These are phyloP conservation scores for Danionella dracula DNA, from an alignment of 2,797 vertebrate genomes.

Conservation along the genomic window DNA sequence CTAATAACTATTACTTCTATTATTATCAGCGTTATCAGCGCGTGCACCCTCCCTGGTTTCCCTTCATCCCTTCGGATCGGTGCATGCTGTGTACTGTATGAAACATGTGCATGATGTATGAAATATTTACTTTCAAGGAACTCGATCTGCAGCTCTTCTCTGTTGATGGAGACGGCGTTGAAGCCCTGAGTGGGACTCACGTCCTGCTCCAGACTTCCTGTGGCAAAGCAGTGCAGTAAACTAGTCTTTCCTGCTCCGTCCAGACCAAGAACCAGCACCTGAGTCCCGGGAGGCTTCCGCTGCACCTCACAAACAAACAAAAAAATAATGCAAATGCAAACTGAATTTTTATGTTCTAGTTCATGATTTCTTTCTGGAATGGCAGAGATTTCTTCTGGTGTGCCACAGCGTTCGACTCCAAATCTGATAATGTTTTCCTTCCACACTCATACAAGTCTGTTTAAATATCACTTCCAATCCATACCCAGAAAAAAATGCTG, in stretches of 20 bases:
- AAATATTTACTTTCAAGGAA: slow-evolving; percentile 85
- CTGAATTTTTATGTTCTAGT: no score
- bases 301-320: slow-evolving; percentile 31
- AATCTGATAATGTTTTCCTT: no score
- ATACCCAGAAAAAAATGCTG: no score
- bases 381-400: background rate
- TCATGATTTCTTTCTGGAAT: background rate
- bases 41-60: no score
- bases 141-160: slow-evolving; percentile 74
- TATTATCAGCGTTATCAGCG: no score
- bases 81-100: no score
- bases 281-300: slow-evolving; percentile 55
- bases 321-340: slow-evolving; percentile 19
- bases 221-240: slow-evolving; percentile 76
- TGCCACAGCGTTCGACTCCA: background rate
- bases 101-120: background rate
- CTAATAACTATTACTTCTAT: no score
- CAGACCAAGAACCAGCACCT: slow-evolving; percentile 89
- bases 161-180: slow-evolving; percentile 78
- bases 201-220: slow-evolving; percentile 69
- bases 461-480: no score
- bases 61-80: no score
- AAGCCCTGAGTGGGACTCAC: slow-evolving; percentile 80
- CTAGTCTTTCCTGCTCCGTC: slow-evolving; percentile 92
- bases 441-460: no score